Base-by-base conservation (phyloP, 2,888 invertebrate species). In the Seira musarum region DNA sequence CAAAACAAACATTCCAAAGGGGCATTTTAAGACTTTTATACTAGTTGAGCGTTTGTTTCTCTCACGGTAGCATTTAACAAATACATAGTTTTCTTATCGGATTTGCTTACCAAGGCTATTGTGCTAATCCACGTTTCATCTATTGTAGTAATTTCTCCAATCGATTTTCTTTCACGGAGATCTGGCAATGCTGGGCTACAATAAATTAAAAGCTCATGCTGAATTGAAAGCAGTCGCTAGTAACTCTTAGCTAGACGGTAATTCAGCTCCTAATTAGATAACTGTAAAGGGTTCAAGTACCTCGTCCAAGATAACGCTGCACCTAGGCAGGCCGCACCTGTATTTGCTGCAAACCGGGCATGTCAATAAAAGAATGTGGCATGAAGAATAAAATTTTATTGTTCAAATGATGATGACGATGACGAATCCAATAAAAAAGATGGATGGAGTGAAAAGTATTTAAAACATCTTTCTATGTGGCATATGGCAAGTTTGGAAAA, bases 61-160 rank as follows among this genome's bases (percentile, higher is more conserved):
- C n/a, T n/a, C n/a, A n/a, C n/a, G n/a, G n/a, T n/a, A n/a, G n/a
- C n/a, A n/a, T n/a, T n/a, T n/a, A n/a, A n/a, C n/a, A n/a, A 64
- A 22, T 15, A 67, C 17, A 30, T 61, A 40, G 13, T 53, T 5
- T 65, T 25, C 40, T 13, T 40, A 5, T 40, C 40, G 65, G 65
- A 2, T 65, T 30, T 70, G 64, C 84, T 80, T 76, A 85, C 86
- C 46, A 82, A 67, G 15, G 85, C 83, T 21, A 85, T 70, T 5
- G 86, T 82, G 40, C 82, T 83, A 30, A 86, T 84, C 86, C 86
- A 86, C 21, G 85, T 80, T 73, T 84, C 85, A 53, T 84, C 80
- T 8, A 5, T 35, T 22, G 40, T 21, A 2, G 81, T 79, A 21
- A 86, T 83, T 65, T 83, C 78, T 19, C 84, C 83, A 25, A 85